Conservation (phyloP, 2,888 invertebrate genomes). For the Gryllus longicercus region DNA sequence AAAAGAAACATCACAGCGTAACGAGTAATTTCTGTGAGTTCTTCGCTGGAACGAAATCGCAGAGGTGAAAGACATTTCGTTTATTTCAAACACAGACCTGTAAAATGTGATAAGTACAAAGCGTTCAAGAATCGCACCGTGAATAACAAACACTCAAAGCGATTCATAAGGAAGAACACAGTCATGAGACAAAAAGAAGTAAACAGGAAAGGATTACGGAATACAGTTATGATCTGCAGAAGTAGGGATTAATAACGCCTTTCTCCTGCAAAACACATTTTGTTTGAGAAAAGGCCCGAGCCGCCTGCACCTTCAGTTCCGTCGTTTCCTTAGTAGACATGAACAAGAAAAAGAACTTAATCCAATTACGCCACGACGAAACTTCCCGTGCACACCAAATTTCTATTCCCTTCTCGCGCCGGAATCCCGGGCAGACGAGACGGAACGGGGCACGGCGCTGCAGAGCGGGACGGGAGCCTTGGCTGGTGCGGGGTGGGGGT, state of each 20-base stretch:
- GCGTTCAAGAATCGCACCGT: no score
- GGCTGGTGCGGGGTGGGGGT: no score
- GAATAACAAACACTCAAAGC: no score
- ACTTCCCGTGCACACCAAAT: constrained; percentile 5
- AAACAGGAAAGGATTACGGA: no score
- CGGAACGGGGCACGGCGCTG: no score
- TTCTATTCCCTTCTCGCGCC: neutral
- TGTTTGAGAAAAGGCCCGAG: constrained; percentile 17
- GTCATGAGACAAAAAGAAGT: neutral
- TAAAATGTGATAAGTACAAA: no score
- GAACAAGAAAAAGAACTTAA: constrained; percentile 17
- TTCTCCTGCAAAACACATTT: neutral
- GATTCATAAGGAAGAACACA: neutral
- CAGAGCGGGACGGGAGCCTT: no score
- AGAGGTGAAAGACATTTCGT: no score
- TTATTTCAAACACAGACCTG: no score
- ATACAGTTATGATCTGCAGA: neutral
- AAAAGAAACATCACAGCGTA: no score
- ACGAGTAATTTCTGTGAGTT: no score
- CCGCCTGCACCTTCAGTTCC: neutral
- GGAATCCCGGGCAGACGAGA: neutral
- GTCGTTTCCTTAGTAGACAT: neutral
- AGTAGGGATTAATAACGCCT: constrained; percentile 8
- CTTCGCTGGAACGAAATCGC: no score
- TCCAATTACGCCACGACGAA: constrained; percentile 8